Conservation (phyloP, 2,113 vertebrate species). For the Plectropomus leopardus region DNA sequence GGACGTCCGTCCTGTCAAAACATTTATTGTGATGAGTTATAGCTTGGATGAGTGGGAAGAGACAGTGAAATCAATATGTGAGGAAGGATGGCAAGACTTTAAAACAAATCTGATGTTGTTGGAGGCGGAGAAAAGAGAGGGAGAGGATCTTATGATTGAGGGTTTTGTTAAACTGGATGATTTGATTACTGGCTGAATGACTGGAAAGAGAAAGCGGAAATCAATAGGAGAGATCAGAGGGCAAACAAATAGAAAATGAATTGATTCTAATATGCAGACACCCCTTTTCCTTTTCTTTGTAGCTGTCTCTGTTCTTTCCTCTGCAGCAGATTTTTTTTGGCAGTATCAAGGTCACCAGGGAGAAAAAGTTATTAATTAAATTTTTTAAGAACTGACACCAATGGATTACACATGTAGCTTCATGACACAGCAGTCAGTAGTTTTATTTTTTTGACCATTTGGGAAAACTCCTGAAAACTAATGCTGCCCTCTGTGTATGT, state of each 20-base stretch:
- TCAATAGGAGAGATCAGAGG: constrained; percentile 18
- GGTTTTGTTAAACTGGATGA: neutral
- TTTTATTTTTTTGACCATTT: neutral
- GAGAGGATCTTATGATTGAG: constrained; percentile 18
- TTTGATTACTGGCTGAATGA: constrained; percentile 36
- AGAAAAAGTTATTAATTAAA: neutral
- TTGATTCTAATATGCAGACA: constrained; percentile 20
- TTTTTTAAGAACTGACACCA: neutral
- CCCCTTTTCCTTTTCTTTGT: neutral
- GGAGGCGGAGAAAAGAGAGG: neutral
- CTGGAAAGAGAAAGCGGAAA: constrained; percentile 27
- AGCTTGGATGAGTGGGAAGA: neutral
- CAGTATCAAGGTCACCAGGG: neutral
- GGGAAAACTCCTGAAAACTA: neutral
- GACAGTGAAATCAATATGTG: constrained; percentile 29
- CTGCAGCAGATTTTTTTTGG: too few relatives aligned
- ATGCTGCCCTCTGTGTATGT: neutral
- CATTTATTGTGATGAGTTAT: constrained; percentile 6
- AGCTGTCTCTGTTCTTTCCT: neutral
- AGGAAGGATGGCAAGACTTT: constrained; percentile 1
- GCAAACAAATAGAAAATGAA: constrained; percentile 21
- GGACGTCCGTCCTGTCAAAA: constrained; percentile 16
- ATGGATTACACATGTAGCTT: neutral
- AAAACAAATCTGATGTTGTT: constrained; percentile 34
- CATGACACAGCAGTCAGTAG: neutral